Percentiles rank a stretch among this genome's conserved stretches.
Evolutionary conservation across 2,797 vertebrate species (phyloP).

Genomic region (Micrastur ruficollis): DNA sequence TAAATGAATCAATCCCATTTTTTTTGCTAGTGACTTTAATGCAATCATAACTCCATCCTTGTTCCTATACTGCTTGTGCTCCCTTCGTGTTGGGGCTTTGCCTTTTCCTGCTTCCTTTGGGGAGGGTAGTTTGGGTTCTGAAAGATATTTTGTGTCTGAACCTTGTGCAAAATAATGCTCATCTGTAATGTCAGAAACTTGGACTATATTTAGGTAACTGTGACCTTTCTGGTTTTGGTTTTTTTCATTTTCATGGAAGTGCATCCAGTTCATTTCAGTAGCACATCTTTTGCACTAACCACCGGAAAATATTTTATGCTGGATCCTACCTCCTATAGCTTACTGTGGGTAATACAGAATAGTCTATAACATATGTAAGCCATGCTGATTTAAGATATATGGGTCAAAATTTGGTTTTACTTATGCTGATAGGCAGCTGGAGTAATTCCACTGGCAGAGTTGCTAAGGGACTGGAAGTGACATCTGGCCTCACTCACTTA

Average conservation of each 20-base stretch:
- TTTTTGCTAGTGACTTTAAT: background rate
- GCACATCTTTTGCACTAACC: background rate
- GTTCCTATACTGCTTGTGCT: background rate
- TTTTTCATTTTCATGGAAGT: background rate
- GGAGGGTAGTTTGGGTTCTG: background rate
- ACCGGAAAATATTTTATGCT: background rate
- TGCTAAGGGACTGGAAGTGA: background rate
- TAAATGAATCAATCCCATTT: background rate
- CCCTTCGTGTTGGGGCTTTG: background rate
- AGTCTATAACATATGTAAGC: accelerated
- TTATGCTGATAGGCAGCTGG: background rate
- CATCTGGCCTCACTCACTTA: background rate
- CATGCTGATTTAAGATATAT: background rate
- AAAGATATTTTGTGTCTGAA: background rate
- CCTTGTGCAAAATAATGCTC: background rate
- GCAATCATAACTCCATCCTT: background rate
- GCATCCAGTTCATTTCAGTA: background rate
- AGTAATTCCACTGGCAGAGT: background rate
- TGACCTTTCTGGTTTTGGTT: background rate
- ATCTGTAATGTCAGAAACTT: background rate
- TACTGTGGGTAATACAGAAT: background rate
- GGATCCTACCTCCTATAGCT: background rate
- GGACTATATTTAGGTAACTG: background rate
- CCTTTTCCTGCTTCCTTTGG: background rate
- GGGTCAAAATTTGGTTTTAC: background rate